These are phyloP conservation scores for Botia kubotai DNA, from an alignment of 2,797 vertebrate genomes.

Conservation along the genomic window DNA sequence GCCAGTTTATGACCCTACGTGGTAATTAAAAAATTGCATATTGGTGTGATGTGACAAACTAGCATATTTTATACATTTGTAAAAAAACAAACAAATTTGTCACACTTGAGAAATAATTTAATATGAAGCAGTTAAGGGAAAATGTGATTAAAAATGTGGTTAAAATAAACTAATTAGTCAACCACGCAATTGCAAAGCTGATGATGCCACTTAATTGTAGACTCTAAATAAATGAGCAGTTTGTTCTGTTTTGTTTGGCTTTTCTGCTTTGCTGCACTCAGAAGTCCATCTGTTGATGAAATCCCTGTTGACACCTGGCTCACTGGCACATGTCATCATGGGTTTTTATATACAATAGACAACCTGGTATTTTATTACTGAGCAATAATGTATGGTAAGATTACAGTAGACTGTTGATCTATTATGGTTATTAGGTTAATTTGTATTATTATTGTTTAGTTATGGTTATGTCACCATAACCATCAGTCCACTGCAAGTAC, in stretches of 20 bases:
- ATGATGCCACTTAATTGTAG: not conserved
- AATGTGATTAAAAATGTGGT: not conserved
- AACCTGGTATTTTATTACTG: slow-evolving; percentile 15
- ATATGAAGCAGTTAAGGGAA: not conserved
- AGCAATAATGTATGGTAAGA: not conserved
- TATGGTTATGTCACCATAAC: not conserved
- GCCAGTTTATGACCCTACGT: too few species aligned
- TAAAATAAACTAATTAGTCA: not conserved
- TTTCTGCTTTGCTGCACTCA: slow-evolving; percentile 38
- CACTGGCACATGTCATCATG: not conserved
- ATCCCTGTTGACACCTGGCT: slow-evolving; percentile 21
- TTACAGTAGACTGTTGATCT: not conserved
- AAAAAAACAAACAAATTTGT: too few species aligned
- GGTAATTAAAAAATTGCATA: too few species aligned
- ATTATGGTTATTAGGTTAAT: not conserved
- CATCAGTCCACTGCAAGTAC: not conserved
- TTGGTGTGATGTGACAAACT: too few species aligned
- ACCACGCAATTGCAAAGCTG: not conserved
- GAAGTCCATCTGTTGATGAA: slow-evolving; percentile 42
- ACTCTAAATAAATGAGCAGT: slow-evolving; percentile 10
- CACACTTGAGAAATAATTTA: too few species aligned
- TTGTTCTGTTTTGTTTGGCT: slow-evolving; percentile 7
- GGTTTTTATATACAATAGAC: slow-evolving; percentile 7
- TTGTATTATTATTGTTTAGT: not conserved
- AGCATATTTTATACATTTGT: too few species aligned